These are phyloP conservation scores for Bubo scandiacus DNA, from an alignment of 2,113 vertebrate species.

Conservation along the genomic window DNA sequence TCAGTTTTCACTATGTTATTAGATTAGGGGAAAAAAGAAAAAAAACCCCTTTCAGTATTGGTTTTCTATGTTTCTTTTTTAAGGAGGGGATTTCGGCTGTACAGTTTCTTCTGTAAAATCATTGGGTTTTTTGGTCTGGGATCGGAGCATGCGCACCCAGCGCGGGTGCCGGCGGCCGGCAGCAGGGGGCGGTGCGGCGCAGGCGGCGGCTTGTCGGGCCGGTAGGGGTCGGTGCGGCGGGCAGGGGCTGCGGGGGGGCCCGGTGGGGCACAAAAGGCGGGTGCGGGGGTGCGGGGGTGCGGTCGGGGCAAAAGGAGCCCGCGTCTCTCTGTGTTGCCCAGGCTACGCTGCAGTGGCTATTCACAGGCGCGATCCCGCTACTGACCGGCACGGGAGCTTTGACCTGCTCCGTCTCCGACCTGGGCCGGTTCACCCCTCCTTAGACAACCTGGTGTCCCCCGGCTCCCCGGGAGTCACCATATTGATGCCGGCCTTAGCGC, in stretches of 20 bases:
- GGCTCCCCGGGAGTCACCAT: slow-evolving; percentile 49
- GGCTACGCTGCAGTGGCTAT: slow-evolving; percentile 79
- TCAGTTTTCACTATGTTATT: too few relatives aligned
- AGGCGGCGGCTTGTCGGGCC: too few relatives aligned
- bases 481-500: slow-evolving; percentile 68
- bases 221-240: too few relatives aligned
- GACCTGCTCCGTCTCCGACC: slow-evolving; percentile 78
- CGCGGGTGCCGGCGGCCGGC: not conserved
- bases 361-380: slow-evolving; percentile 77
- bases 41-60: too few relatives aligned
- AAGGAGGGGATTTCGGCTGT: too few relatives aligned
- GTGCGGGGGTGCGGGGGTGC: too few relatives aligned
- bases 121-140: too few relatives aligned
- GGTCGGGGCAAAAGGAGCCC: slow-evolving; percentile 51
- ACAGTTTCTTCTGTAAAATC: too few relatives aligned
- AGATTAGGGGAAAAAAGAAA: not conserved
- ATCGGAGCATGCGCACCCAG: not conserved
- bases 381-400: slow-evolving; percentile 81
- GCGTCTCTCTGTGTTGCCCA: slow-evolving; percentile 79
- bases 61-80: fast-evolving
- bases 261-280: too few relatives aligned
- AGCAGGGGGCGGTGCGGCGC: not conserved
- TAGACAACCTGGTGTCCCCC: not conserved
- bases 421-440: slow-evolving; percentile 74
- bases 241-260: too few relatives aligned